phyloP scores from a whole-genome alignment of 2,113 vertebrate genomes.

The Okapia johnstoni region DNA sequence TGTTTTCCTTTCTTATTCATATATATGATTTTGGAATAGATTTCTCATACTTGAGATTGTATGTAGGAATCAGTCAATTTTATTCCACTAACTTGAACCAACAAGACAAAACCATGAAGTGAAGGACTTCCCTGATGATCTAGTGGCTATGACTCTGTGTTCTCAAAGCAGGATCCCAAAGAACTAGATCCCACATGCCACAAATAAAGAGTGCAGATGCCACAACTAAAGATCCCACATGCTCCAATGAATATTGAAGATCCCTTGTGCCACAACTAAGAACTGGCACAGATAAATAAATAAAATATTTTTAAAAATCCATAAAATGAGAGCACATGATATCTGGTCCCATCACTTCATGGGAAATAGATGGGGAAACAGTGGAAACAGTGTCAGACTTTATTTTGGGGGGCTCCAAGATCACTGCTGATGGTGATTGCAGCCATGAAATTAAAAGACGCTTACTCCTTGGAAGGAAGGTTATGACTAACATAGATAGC shows the following conservation, averaged over 20 bases:
- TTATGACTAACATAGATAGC: too few relatives aligned
- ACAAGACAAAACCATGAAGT: not conserved
- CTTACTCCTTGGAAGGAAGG: too few relatives aligned
- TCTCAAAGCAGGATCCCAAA: not conserved
- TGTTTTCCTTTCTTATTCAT: not conserved
- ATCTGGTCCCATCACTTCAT: too few relatives aligned
- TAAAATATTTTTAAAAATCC: not conserved
- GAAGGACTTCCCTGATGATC: not conserved
- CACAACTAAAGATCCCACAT: not conserved
- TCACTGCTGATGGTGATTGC: too few relatives aligned
- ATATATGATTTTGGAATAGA: not conserved
- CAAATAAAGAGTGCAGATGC: not conserved
- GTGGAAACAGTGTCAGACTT: too few relatives aligned
- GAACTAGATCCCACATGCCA: not conserved
- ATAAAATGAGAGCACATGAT: not conserved
- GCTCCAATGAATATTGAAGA: not conserved
- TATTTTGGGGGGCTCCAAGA: too few relatives aligned
- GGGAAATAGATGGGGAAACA: too few relatives aligned
- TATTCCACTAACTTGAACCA: not conserved
- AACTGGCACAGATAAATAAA: not conserved
- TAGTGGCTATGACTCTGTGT: not conserved
- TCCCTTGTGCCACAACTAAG: not conserved
- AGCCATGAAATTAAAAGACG: too few relatives aligned
- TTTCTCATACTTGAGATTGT: not conserved
- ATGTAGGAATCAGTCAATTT: not conserved